Evolutionary conservation across 2,113 vertebrate genomes (phyloP), one percentile per base, ranked within the genome.

Genomic region (Mirounga angustirostris): DNA sequence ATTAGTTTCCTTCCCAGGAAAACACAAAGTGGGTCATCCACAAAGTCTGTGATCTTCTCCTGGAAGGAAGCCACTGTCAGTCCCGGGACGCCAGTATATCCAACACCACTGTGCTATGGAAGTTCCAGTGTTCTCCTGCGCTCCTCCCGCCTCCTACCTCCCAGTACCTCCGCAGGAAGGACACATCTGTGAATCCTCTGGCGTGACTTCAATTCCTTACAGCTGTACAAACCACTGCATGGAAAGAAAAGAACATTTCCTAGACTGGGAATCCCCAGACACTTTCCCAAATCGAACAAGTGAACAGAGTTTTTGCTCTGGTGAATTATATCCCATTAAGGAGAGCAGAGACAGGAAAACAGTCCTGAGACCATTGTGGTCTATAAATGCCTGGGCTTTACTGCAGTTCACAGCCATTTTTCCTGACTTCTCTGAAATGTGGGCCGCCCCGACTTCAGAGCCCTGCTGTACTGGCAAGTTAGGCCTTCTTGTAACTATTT

Each of bases 171-270:
- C 88, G 91, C 81, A 93, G 98, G 97, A 98, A 98, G 96, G 96
- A 99, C 97, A 98, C 98, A 98, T 98, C 98, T 99, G 98, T 97
- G 96, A 98, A 98, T 98, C 97, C 86, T 97, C 98, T 98, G 98
- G 98, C 96, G 78, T 28, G 16, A 87, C 82, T 96, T 98, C 98
- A 85, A 92, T 96, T 97, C 98, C 96, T 98, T 97, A 98, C 98
- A 99, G 98, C 98, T 99, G 98, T 98, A 98, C 98, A 98, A 99
- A 98, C 98, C 97, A 98, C 98, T 69, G 71, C 86, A 96, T 94
- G 98, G 87, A 98, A 98, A 98, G 94, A 98, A 88, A 98, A 98
- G 79, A 98, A 97, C 96, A 95, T 96, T 98, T 98, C 97, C 97
- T 97, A 98, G 89, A 87, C 89, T 46, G 87, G 95, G 67, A 97